Percentiles rank a stretch among this genome's conserved stretches.
phyloP scores from a whole-genome alignment of 2,113 vertebrate genomes.

The Menura novaehollandiae region DNA sequence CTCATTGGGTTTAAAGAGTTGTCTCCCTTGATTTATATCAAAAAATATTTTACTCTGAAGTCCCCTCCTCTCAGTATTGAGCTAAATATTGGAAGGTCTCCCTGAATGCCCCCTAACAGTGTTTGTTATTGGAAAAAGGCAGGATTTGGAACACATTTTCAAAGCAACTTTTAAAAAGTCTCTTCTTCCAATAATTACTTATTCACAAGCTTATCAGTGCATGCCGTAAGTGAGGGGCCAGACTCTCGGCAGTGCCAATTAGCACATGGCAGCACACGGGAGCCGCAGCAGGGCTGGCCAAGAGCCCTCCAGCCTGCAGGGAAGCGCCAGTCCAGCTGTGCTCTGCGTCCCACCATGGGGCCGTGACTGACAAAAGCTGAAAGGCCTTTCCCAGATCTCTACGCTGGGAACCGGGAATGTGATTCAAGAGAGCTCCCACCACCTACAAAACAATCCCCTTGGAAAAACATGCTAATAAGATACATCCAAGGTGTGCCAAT shows the following conservation, averaged over 20 bases:
- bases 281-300: background rate
- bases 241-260: conserved; percentile 24
- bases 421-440: background rate
- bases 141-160: background rate
- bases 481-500: background rate
- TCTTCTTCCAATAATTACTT: background rate
- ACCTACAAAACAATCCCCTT: background rate
- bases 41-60: background rate
- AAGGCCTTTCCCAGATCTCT: background rate
- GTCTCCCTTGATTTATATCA: conserved; percentile 10
- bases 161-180: background rate
- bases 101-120: background rate
- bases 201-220: background rate
- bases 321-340: background rate
- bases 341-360: rapidly evolving
- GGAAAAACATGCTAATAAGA: background rate
- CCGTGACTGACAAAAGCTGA: background rate
- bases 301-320: background rate
- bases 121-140: background rate
- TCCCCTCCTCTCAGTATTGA: background rate
- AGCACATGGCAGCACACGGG: background rate
- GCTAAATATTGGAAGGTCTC: background rate
- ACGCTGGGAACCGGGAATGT: background rate
- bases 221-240: background rate
- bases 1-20: conserved; percentile 1